Evolutionary conservation across 2,888 invertebrate species (phyloP), one percentile per base, ranked within the genome.

Genomic region (Synergus umbraculus): DNA sequence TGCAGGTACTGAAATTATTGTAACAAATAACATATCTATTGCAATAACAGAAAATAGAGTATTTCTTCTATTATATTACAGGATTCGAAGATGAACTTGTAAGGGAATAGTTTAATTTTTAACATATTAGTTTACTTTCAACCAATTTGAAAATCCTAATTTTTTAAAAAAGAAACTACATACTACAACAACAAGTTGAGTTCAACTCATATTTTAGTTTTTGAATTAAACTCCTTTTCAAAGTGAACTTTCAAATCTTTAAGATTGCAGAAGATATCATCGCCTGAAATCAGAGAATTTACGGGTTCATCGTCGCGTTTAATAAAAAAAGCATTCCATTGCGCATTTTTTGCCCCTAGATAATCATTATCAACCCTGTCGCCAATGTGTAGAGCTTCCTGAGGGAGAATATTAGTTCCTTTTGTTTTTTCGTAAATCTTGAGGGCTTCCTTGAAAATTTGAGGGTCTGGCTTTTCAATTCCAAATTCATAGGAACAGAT

Each of bases 311-410:
- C 66, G 29, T 88, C 83, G 67, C 85, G 89, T 43, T 87, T 87
- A 10, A 92, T 86, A 85, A 94, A 84, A 87, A 94, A 86, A 0
- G 96, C 95, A 90, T 96, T 94, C 97, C 98, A 97, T 1, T 97
- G 96, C 3, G 95, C 95, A 37, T 93, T 93, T 85, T 90, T 94
- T 0, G 98, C 97, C 2, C 96, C 98, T 37, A 94, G 85, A 90
- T 96, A 98, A 92, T 98, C 98, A 54, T 95, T 94, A 46, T 93
- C 92, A 2, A 95, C 89, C 83, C 95, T 95, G 92, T 98, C 97
- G 0, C 98, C 98, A 76, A 98, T 94, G 89, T 98, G 98, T 4
- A 97, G 90, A 78, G 96, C 96, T 87, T 97, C 94, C 0, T 93
- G 89, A 0, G 96, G 94, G 12, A 64, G 77, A 22, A 92, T 80